phyloP scores from a whole-genome alignment of 2,888 invertebrate species.

The Synanthedon tipuliformis region DNA sequence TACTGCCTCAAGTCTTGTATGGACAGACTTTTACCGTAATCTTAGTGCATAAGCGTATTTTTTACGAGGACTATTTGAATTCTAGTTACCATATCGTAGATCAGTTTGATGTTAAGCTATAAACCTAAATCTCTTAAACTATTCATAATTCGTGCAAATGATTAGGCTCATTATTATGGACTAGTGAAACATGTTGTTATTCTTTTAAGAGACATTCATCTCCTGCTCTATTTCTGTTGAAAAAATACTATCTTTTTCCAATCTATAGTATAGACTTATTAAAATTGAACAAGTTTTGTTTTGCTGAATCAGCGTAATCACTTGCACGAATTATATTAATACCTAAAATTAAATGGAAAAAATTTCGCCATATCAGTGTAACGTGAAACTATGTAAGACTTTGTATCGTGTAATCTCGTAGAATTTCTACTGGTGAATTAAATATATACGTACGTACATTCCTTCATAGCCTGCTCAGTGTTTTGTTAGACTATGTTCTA shows the following conservation, averaged over 20 bases:
- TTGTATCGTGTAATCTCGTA: constrained; percentile 38
- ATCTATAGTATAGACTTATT: too few relatives aligned
- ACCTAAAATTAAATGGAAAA: too few relatives aligned
- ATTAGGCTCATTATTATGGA: too few relatives aligned
- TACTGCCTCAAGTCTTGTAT: too few relatives aligned
- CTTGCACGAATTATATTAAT: not conserved
- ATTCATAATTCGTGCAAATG: too few relatives aligned
- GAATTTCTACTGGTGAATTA: constrained; percentile 41
- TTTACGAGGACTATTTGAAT: not conserved
- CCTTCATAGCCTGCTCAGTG: constrained; percentile 17
- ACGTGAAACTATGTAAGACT: constrained; percentile 11
- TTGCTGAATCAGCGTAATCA: constrained; percentile 1
- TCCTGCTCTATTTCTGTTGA: too few relatives aligned
- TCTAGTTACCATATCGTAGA: constrained; percentile 3
- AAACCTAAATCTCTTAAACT: not conserved
- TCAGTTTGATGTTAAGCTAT: constrained; percentile 1
- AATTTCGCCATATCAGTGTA: constrained; percentile 13
- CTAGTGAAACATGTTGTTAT: too few relatives aligned
- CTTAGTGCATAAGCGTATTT: not conserved
- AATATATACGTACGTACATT: constrained; percentile 11
- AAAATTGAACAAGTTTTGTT: too few relatives aligned
- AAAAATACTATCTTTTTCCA: too few relatives aligned
- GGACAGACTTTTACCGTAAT: too few relatives aligned
- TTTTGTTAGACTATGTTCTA: not conserved
- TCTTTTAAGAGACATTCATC: too few relatives aligned